Conservation (phyloP, 2,113 vertebrate species). For the Leptobrachium ailaonicum region DNA sequence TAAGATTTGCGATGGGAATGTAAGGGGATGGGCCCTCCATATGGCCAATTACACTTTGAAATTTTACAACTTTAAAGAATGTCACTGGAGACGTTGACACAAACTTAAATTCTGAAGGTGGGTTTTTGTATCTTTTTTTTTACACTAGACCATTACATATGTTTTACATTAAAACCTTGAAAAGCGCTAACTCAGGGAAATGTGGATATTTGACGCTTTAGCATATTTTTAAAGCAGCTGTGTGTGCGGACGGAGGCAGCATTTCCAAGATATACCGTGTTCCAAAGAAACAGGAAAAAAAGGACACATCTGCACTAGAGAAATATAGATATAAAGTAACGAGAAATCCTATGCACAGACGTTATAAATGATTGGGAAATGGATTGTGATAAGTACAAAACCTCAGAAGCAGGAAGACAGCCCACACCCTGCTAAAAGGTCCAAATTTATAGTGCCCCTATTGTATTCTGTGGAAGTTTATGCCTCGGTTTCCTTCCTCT, state of each 20-base stretch:
- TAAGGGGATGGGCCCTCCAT: too few species aligned
- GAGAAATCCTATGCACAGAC: conserved; percentile 54
- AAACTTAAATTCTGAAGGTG: too few species aligned
- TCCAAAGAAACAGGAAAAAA: conserved; percentile 68
- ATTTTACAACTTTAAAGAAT: too few species aligned
- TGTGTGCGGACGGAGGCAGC: conserved; percentile 54
- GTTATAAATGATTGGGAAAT: conserved; percentile 62
- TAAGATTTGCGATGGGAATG: too few species aligned
- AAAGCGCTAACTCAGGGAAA: conserved; percentile 49
- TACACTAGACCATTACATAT: too few species aligned
- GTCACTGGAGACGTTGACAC: too few species aligned
- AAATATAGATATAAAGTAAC: conserved; percentile 56
- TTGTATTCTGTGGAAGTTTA: conserved; percentile 61
- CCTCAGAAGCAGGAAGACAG: conserved; percentile 59
- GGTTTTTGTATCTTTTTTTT: too few species aligned
- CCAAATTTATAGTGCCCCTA: conserved; percentile 58
- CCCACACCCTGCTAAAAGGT: conserved; percentile 59
- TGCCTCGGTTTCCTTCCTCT: conserved; percentile 63
- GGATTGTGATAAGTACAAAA: conserved; percentile 55
- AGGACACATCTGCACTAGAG: conserved; percentile 62
- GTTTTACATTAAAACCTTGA: background rate
- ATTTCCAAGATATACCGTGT: conserved; percentile 54
- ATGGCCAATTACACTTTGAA: too few species aligned
- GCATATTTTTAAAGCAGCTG: conserved; percentile 57
- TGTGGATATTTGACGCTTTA: conserved; percentile 51